Conservation (phyloP, 2,888 invertebrate species). For the Aethes cnicana region DNA sequence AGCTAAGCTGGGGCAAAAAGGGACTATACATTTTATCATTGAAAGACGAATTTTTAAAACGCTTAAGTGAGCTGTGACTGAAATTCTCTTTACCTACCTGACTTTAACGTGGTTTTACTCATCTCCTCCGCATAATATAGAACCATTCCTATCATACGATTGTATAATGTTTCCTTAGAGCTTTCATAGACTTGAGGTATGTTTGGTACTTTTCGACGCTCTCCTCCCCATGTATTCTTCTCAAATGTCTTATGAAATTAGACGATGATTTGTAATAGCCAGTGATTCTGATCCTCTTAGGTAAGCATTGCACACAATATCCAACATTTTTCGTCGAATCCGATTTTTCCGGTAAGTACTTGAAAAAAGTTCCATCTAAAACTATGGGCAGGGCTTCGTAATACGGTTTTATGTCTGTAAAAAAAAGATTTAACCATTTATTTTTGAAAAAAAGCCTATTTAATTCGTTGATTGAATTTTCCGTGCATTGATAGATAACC, state of each 20-base stretch:
- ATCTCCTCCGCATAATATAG: too few species aligned
- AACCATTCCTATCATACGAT: too few species aligned
- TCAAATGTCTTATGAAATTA: slow-evolving; percentile 10
- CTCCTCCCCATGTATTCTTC: slow-evolving; percentile 5
- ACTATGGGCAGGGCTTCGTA: neutral
- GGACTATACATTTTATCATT: too few species aligned
- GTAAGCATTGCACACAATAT: slow-evolving; percentile 2
- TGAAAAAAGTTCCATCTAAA: slow-evolving; percentile 11
- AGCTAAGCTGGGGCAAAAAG: too few species aligned
- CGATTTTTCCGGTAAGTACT: slow-evolving; percentile 9
- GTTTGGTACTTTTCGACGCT: neutral
- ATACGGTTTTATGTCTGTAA: neutral
- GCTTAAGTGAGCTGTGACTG: too few species aligned
- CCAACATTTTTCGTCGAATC: neutral
- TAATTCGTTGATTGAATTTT: too few species aligned
- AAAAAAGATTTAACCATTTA: too few species aligned
- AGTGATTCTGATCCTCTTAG: slow-evolving; percentile 2
- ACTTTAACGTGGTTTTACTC: too few species aligned
- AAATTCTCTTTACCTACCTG: too few species aligned
- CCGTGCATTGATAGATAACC: too few species aligned
- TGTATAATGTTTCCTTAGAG: slow-evolving; percentile 8
- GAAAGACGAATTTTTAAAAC: too few species aligned
- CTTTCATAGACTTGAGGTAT: slow-evolving; percentile 6
- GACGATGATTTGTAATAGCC: neutral
- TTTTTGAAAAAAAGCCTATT: too few species aligned